Conservation (phyloP, 2,888 invertebrate species). For the Cynaeus angustus region DNA sequence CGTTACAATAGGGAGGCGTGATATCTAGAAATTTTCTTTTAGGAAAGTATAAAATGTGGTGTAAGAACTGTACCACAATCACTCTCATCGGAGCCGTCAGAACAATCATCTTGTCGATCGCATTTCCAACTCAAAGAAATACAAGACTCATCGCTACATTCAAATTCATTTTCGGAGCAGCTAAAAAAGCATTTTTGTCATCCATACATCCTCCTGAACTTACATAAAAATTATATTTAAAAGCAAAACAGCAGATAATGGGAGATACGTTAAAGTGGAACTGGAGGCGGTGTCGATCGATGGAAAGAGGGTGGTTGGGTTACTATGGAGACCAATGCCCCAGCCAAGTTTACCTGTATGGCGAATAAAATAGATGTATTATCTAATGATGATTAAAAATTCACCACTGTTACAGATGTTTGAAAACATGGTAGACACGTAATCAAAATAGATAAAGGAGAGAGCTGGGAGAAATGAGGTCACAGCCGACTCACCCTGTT, state of each 20-base stretch:
- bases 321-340: constrained; percentile 48
- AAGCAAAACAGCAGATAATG: constrained; percentile 42
- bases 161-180: constrained; percentile 83
- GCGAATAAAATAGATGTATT: constrained; percentile 44
- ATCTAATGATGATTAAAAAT: constrained; percentile 33
- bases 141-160: constrained; percentile 83
- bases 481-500: constrained; percentile 77
- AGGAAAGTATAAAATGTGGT: neutral
- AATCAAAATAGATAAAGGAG: neutral
- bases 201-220: neutral
- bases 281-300: constrained; percentile 50
- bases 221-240: constrained; percentile 44
- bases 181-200: constrained; percentile 67
- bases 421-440: neutral
- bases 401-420: neutral
- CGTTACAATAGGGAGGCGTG: constrained; percentile 78
- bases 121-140: constrained; percentile 83
- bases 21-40: constrained; percentile 63
- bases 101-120: constrained; percentile 84
- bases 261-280: constrained; percentile 45
- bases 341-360: constrained; percentile 50
- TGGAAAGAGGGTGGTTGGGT: constrained; percentile 51
- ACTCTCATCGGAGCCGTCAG: constrained; percentile 83
- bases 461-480: neutral
- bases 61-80: constrained; percentile 77